Conservation (phyloP, 2,797 vertebrate species). For the Luscinia megarhynchos region DNA sequence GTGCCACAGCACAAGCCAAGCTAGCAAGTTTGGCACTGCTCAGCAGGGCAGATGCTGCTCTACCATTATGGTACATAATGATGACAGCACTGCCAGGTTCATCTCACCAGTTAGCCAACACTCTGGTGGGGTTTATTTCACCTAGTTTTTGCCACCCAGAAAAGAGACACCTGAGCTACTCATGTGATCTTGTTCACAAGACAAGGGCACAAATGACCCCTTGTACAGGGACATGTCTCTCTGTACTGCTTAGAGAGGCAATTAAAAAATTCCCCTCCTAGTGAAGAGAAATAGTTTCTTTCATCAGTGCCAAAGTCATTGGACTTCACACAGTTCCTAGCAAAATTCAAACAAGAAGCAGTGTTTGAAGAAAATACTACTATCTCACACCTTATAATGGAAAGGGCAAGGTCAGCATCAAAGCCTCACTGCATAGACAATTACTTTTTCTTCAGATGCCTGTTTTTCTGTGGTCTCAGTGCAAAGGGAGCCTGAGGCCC, state of each 20-base stretch:
- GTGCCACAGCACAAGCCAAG: background rate
- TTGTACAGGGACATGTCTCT: background rate
- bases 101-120: background rate
- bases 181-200: background rate
- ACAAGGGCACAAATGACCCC: background rate
- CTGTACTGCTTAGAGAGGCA: background rate
- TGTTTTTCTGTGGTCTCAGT: background rate
- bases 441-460: background rate
- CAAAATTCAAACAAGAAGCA: background rate
- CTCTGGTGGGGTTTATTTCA: background rate
- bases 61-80: accelerated
- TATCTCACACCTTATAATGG: background rate
- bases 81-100: background rate
- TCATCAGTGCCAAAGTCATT: background rate
- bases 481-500: background rate
- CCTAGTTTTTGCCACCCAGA: background rate
- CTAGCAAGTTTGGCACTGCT: background rate
- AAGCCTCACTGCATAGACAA: background rate
- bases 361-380: background rate
- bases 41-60: background rate
- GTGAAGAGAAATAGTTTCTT: background rate
- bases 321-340: background rate
- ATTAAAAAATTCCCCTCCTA: background rate
- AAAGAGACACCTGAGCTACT: background rate
- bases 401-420: background rate